Conservation (phyloP, 2,888 invertebrate species). For the Euclidia mi region DNA sequence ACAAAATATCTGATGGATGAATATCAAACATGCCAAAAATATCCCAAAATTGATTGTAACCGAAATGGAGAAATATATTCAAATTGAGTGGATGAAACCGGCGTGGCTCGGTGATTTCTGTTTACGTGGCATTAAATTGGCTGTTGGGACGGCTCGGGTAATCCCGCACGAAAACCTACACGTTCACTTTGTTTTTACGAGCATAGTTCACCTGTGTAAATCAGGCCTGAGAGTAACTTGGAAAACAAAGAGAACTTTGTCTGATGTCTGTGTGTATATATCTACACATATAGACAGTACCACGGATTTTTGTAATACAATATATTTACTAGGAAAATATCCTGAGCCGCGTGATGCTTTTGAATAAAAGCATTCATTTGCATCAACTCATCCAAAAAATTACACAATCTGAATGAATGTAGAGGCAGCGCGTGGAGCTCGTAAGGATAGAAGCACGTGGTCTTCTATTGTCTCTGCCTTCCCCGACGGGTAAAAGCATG, state of each 20-base stretch:
- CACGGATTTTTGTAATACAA: too few relatives aligned
- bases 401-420: too few relatives aligned
- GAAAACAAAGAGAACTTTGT: constrained; percentile 32
- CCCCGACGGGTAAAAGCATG: too few relatives aligned
- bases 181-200: constrained; percentile 51
- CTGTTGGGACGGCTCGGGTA: constrained; percentile 30
- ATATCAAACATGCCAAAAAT: constrained; percentile 7
- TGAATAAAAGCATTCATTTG: too few relatives aligned
- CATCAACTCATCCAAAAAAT: too few relatives aligned
- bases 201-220: constrained; percentile 45
- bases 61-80: constrained; percentile 35
- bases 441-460: too few relatives aligned
- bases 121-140: constrained; percentile 49
- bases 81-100: constrained; percentile 32
- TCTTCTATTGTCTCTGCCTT: too few relatives aligned
- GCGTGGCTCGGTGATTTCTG: constrained; percentile 41
- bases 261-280: too few relatives aligned
- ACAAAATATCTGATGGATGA: constrained; percentile 3
- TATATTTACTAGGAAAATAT: too few relatives aligned
- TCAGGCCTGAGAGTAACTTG: constrained; percentile 35
- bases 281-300: too few relatives aligned
- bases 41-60: constrained; percentile 17
- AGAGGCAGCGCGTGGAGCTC: too few relatives aligned
- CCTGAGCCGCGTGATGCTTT: too few relatives aligned
- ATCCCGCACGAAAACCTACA: constrained; percentile 41